Base-by-base conservation (phyloP, 1,140 invertebrate genomes). In the Drosophila navojoa region DNA sequence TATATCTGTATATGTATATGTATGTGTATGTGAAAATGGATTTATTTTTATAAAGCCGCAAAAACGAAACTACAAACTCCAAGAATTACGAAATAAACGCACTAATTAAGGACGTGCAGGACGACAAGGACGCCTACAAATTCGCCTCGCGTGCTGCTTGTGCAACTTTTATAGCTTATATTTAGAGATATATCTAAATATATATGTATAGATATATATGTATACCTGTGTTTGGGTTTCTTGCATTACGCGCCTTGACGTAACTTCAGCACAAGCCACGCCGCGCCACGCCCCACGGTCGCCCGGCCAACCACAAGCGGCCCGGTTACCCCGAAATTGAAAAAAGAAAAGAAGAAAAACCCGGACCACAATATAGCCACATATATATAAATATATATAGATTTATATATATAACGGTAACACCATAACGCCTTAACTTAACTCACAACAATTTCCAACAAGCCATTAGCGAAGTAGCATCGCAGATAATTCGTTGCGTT, bases 31-130 rank as follows among this genome's bases (percentile, higher is more conserved):
- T 27, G 27, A 45, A 68, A 53, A 54, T 19, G 82, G 82, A 87
- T 81, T 87, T 86, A 86, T 87, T 87, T 87, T 87, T 87, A 86
- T 86, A 87, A 87, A 77, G 71, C 71, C 72, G 76, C 66, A 38
- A 67, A 35, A 67, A 77, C 71, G 47, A 78, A 73, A 22, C 42
- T 49, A 64, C 62, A 55, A 69, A 69, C 71, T 77, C 71, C 62
- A 68, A 66, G 62, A 70, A 68, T 79, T 42, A 45, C 27, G 42
- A 47, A 15, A 69, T 78, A 71, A 81, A 86, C 77, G 81, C 81
- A 86, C 73, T 81, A 78, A 87, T 76, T 72, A 67, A 67, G 55
- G 66, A 32, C 66, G 64, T 64, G 62, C 64, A 35, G 73, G 50
- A 62, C 52, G 52, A 62, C 52, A 59, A 59, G 59, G 47, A 63